A percentile compares a stretch with the other conserved stretches of the same genome.
phyloP scores from a whole-genome alignment of 1,140 invertebrate species.

The Rhizoglyphus robini region DNA sequence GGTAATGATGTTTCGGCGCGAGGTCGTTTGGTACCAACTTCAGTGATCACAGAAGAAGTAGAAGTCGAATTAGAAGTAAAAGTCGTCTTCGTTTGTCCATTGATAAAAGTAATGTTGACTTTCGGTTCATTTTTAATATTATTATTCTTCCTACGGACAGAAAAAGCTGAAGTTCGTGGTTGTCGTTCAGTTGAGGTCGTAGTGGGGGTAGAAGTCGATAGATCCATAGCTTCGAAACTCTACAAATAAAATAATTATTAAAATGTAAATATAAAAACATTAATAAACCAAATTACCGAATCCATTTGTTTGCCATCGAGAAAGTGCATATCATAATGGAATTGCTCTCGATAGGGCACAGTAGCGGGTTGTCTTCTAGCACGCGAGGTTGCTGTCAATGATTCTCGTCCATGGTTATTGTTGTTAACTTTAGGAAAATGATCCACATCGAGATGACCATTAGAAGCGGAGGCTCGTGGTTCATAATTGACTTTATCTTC shows the following conservation, averaged over 20 bases:
- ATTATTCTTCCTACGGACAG: too few species aligned
- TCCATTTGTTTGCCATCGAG: not conserved
- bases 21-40: too few species aligned
- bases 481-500: not conserved
- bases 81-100: too few species aligned
- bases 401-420: not conserved
- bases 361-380: not conserved
- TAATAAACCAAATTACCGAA: not conserved
- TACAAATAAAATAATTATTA: not conserved
- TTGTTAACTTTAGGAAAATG: not conserved
- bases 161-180: too few species aligned
- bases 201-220: not conserved
- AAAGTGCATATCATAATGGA: not conserved
- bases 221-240: not conserved
- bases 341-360: not conserved
- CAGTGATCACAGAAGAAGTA: too few species aligned
- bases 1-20: not conserved
- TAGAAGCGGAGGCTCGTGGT: too few species aligned
- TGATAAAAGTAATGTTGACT: not conserved
- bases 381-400: not conserved
- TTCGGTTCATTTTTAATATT: too few species aligned
- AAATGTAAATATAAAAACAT: not conserved
- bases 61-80: too few species aligned
- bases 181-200: too few species aligned
- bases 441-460: not conserved